A percentile compares a stretch with the other conserved stretches of the same genome.
Conservation (phyloP, 2,888 invertebrate genomes). For the Seira musarum region DNA sequence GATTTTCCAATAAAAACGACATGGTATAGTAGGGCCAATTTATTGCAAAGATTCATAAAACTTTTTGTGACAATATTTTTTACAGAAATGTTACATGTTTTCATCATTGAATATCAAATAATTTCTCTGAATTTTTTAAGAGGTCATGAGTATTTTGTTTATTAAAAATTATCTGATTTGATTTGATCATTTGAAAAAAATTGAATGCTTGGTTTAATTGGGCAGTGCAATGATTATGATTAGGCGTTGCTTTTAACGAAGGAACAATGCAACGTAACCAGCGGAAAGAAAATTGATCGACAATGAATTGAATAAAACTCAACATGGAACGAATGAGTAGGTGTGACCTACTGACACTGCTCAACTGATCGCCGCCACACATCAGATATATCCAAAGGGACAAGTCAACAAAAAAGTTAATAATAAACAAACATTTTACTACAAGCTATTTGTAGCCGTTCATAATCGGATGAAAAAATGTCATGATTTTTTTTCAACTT, state of each 20-base stretch:
- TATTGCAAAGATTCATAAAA: not conserved
- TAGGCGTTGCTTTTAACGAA: slow-evolving; percentile 38
- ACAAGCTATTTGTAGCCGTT: too few relatives aligned
- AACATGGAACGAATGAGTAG: slow-evolving; percentile 35
- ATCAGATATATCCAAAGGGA: slow-evolving; percentile 5
- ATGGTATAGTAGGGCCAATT: too few relatives aligned
- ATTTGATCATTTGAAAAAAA: not conserved
- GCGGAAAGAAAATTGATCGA: slow-evolving; percentile 7
- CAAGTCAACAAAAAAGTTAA: slow-evolving; percentile 36
- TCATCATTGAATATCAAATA: not conserved
- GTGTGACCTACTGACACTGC: slow-evolving; percentile 56
- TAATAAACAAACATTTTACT: too few relatives aligned
- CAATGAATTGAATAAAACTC: slow-evolving; percentile 30
- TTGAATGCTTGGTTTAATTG: slow-evolving; percentile 29
- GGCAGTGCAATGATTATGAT: slow-evolving; percentile 38
- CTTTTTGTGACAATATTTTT: not conserved
- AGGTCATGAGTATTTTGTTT: not conserved
- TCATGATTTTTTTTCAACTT: too few relatives aligned
- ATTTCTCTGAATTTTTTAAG: not conserved
- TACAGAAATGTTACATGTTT: not conserved
- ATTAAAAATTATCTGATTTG: not conserved
- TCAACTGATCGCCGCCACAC: not conserved
- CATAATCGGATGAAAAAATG: too few relatives aligned
- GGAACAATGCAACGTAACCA: slow-evolving; percentile 20
- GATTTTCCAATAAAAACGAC: too few relatives aligned